Percentiles rank a stretch among this genome's conserved stretches.
Conservation (phyloP, 2,113 vertebrate species). For the Suricata suricatta region DNA sequence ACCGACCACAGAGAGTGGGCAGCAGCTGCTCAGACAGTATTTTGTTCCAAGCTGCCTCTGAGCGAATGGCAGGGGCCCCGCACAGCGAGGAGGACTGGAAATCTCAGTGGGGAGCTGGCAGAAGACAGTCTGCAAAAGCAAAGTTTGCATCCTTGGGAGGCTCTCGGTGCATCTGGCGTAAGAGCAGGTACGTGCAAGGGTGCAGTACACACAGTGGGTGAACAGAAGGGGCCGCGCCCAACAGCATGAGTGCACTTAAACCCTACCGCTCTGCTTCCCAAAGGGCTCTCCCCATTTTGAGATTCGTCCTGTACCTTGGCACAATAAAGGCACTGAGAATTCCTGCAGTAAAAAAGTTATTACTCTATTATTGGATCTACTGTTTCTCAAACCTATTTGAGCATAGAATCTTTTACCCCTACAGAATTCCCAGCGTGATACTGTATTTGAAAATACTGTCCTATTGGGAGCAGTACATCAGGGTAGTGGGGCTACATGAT, state of each 20-base stretch:
- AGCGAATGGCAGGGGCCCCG: neutral
- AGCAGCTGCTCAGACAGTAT: neutral
- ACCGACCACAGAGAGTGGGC: neutral
- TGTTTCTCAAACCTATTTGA: neutral
- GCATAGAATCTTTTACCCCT: neutral
- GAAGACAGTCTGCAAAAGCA: constrained; percentile 68
- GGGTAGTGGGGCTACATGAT: neutral
- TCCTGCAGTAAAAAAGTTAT: neutral
- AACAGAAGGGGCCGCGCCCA: fast-evolving
- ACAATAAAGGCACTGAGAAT: neutral
- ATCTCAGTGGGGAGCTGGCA: neutral
- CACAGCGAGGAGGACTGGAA: constrained; percentile 15
- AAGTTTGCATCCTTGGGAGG: neutral
- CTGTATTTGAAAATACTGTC: neutral
- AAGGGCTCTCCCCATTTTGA: neutral
- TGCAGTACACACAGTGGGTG: fast-evolving
- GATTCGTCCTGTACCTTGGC: neutral
- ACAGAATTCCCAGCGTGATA: neutral
- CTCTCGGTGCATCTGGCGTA: fast-evolving
- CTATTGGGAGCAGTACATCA: neutral
- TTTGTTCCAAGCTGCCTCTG: constrained; percentile 37
- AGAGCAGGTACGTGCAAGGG: fast-evolving
- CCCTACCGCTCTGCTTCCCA: neutral
- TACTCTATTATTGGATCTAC: neutral
- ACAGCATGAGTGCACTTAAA: fast-evolving